Conservation (phyloP, 2,888 invertebrate genomes). For the Diloba caeruleocephala region DNA sequence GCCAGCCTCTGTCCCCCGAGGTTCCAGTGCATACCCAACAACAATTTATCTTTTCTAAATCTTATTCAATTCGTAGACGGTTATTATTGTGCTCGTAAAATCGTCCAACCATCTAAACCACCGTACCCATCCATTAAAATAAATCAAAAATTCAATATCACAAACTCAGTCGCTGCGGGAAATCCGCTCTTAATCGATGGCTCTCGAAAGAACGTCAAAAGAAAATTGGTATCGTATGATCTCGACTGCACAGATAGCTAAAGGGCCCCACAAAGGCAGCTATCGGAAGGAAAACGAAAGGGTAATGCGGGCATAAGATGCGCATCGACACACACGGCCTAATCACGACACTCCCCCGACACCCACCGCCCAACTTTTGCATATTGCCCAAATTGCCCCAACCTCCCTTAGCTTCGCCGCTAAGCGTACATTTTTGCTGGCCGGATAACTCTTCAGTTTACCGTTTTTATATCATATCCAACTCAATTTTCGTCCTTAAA, state of each 20-base stretch:
- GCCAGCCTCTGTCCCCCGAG: too few relatives aligned
- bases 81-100: slow-evolving; percentile 14
- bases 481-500: slow-evolving; percentile 60
- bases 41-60: not conserved
- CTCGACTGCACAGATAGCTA: slow-evolving; percentile 77
- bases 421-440: slow-evolving; percentile 68
- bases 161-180: slow-evolving; percentile 28
- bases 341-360: slow-evolving; percentile 76
- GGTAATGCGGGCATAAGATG: slow-evolving; percentile 89
- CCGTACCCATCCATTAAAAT: slow-evolving; percentile 44
- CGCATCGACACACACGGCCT: slow-evolving; percentile 89
- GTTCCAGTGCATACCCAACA: too few relatives aligned
- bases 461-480: slow-evolving; percentile 49
- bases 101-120: slow-evolving; percentile 14
- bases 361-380: slow-evolving; percentile 82
- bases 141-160: slow-evolving; percentile 53
- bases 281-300: slow-evolving; percentile 89
- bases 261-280: slow-evolving; percentile 83
- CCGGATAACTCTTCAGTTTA: slow-evolving; percentile 50
- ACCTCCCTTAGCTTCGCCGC: slow-evolving; percentile 68
- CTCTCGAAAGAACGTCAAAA: slow-evolving; percentile 66
- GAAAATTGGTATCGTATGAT: slow-evolving; percentile 83
- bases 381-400: slow-evolving; percentile 87
- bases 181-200: slow-evolving; percentile 64
- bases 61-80: not conserved